Base-by-base conservation (phyloP, 2,113 vertebrate species). In the Dolichallabes microphthalmus region DNA sequence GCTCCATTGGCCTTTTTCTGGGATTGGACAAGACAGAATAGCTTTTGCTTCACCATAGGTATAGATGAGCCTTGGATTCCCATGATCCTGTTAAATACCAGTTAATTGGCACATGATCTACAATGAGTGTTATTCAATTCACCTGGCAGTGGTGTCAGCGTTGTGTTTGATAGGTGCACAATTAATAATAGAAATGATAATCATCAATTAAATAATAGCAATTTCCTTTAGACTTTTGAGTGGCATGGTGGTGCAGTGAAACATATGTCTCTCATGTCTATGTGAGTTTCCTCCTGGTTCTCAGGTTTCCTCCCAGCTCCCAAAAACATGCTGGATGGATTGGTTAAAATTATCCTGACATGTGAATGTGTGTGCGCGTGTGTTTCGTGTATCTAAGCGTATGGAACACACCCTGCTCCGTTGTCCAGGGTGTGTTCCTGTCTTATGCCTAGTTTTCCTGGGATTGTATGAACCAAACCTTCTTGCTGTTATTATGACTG, bases 351-450 rank as follows among this genome's bases (percentile, higher is more conserved):
- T 22, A 58, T 17, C 30, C 53, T 2, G 50, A 30, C n/a, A 74
- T 74, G 39, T n/a, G 0, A 27, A 52, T 14, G 13, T 52, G 22
- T 74, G 39, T 73, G 19, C n/a, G 73, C 14, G 45, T 35, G 30
- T 69, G 66, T 15, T n/a, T 68, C 4, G 63, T 0, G 63, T 25
- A 25, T 14, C 5, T 30, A 14, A 30, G 27, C 32, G 2, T 25
- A 52, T 6, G 45, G 71, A 45, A 45, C 45, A 45, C 4, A 13
- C 45, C 45, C 22, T 15, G 11, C 73, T 50, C 22, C 17, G 22
- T 11, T 74, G 73, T 76, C 53, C 76, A 78, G 76, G 76, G 76
- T 58, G 55, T 78, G 76, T 78, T 78, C 55, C 76, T 58, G 76
- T 11, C 10, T 78, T 58, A 20, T 58, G 53, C 10, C 30, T 30